Conservation (phyloP, 2,797 vertebrate species). For the Enteromius paludinosus region DNA sequence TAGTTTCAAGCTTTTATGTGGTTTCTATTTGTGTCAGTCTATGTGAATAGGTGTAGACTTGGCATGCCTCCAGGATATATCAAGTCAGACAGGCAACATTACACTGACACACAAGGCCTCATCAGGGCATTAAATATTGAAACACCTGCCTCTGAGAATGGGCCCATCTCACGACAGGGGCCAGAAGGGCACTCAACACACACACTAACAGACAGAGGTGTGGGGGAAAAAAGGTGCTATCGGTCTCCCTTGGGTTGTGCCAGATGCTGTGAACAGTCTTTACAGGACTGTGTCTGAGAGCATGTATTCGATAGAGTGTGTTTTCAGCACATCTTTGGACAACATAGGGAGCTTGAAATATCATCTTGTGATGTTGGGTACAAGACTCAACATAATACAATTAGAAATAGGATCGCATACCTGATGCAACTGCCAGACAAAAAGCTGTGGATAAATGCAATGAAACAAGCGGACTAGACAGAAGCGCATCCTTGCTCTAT, state of each 20-base stretch:
- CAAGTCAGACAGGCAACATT: constrained; percentile 71
- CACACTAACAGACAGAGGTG: constrained; percentile 44
- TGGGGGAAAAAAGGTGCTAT: neutral
- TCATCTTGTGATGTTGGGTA: too few species aligned
- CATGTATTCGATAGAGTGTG: constrained; percentile 14
- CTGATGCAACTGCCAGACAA: too few species aligned
- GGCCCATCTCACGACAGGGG: constrained; percentile 59
- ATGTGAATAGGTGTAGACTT: constrained; percentile 48
- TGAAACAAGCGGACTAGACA: too few species aligned
- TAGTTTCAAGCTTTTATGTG: constrained; percentile 2
- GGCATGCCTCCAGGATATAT: constrained; percentile 46
- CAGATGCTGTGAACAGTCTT: constrained; percentile 30
- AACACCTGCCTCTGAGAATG: constrained; percentile 67
- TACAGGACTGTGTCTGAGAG: constrained; percentile 11
- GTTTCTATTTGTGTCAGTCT: constrained; percentile 24
- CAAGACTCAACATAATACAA: too few species aligned
- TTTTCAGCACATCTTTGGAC: neutral
- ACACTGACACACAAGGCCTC: constrained; percentile 69
- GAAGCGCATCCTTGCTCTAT: neutral
- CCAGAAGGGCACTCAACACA: constrained; percentile 33
- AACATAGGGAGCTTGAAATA: too few species aligned
- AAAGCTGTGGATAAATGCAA: too few species aligned
- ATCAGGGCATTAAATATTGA: constrained; percentile 78
- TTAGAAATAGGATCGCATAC: too few species aligned
- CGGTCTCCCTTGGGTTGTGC: constrained; percentile 12